Conservation (phyloP, 2,888 invertebrate genomes). For the Tetheella fluctuosa region DNA sequence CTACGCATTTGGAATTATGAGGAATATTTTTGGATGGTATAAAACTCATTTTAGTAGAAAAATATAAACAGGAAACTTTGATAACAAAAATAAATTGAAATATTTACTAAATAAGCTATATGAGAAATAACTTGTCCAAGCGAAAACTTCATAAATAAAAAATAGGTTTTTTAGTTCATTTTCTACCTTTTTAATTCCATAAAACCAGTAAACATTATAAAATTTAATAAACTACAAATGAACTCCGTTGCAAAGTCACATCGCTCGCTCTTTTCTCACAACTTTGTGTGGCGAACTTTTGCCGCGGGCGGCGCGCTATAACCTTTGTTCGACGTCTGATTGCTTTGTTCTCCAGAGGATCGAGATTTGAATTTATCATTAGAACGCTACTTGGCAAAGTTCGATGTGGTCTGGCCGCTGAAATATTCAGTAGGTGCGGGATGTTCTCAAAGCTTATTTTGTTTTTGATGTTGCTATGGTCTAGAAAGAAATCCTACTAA, state of each 20-base stretch:
- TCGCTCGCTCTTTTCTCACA: constrained; percentile 45
- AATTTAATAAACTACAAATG: constrained; percentile 42
- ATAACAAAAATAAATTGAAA: too few species aligned
- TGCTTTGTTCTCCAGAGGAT: constrained; percentile 72
- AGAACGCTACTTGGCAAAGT: constrained; percentile 56
- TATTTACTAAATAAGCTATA: too few species aligned
- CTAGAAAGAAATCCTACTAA: constrained; percentile 23
- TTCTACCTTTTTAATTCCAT: not conserved
- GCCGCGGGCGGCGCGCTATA: constrained; percentile 49
- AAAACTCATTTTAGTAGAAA: not conserved
- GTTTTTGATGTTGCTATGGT: constrained; percentile 49
- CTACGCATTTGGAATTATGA: constrained; percentile 10
- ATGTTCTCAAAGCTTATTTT: constrained; percentile 46
- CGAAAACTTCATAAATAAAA: not conserved
- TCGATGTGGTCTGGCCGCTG: constrained; percentile 59
- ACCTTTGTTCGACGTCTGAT: constrained; percentile 76
- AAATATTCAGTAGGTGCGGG: constrained; percentile 69
- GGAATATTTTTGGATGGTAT: not conserved
- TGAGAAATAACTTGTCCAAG: too few species aligned
- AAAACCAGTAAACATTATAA: constrained; percentile 22
- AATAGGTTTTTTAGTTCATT: not conserved
- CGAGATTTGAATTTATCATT: constrained; percentile 81
- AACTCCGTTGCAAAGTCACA: constrained; percentile 44
- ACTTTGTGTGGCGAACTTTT: constrained; percentile 51
- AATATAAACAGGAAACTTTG: not conserved